Percentiles rank a stretch among this genome's conserved stretches.
Evolutionary conservation across 2,797 vertebrate genomes (phyloP).

Genomic region (Hydrophis major): DNA sequence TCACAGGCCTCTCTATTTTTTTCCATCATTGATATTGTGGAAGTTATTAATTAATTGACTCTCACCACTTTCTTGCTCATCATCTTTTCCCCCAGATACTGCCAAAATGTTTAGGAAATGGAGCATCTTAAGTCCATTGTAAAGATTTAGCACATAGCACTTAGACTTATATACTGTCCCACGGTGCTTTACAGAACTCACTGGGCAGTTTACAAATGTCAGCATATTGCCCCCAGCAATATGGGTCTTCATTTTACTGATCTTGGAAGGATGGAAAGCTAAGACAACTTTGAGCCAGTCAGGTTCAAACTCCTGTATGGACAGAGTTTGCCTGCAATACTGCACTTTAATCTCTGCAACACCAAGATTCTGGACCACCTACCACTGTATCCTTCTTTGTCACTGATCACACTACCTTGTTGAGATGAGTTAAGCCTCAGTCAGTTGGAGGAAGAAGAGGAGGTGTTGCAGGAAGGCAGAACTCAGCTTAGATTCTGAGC

Average conservation of each 20-base stretch:
- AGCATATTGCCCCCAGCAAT: no score
- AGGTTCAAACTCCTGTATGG: neutral
- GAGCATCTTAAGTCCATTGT: neutral
- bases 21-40: conserved; percentile 66
- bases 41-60: conserved; percentile 61
- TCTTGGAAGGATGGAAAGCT: no score
- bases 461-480: conserved; percentile 33
- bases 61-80: neutral
- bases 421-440: conserved; percentile 29
- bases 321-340: neutral
- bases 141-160: neutral
- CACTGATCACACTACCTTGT: conserved; percentile 96
- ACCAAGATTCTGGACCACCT: conserved; percentile 68
- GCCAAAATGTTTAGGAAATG: neutral
- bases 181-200: no score
- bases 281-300: no score
- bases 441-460: conserved; percentile 18
- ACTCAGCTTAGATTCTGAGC: conserved; percentile 21
- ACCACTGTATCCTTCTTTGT: conserved; percentile 85
- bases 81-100: neutral
- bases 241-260: no score
- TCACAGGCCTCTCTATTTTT: conserved; percentile 60
- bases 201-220: no score
- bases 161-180: no score
- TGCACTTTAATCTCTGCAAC: neutral